Evolutionary conservation across 2,888 invertebrate genomes (phyloP).

Genomic region (Pyrgus malvae): DNA sequence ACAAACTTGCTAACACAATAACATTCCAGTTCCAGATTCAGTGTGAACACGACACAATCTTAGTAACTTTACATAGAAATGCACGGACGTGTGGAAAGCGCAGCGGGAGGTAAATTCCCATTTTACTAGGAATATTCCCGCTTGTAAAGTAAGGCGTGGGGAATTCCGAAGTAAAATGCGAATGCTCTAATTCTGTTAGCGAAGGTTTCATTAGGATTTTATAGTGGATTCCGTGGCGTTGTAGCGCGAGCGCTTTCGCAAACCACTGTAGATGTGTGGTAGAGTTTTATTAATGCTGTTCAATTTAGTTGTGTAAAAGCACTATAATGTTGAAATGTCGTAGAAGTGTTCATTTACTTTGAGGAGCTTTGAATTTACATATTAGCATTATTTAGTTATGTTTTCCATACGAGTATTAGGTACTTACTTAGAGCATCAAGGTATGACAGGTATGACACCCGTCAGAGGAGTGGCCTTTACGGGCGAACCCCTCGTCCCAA

Average conservation of each 20-base stretch:
- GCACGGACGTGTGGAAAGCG: constrained; percentile 19
- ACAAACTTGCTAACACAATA: background rate
- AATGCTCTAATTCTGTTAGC: constrained; percentile 21
- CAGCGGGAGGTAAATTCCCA: constrained; percentile 17
- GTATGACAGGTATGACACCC: too few relatives aligned
- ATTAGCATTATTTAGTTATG: too few relatives aligned
- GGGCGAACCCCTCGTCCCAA: too few relatives aligned
- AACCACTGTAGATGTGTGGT: background rate
- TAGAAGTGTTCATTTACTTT: too few relatives aligned
- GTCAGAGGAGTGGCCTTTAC: too few relatives aligned
- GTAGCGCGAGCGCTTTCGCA: background rate
- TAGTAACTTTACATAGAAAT: constrained; percentile 23
- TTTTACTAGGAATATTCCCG: constrained; percentile 22
- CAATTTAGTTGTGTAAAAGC: background rate
- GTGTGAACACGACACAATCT: constrained; percentile 1
- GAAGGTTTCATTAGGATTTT: constrained; percentile 26
- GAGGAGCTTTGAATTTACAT: too few relatives aligned
- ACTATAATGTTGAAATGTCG: too few relatives aligned
- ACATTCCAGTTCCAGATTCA: background rate
- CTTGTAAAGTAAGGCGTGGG: constrained; percentile 15
- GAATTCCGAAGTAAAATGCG: constrained; percentile 21
- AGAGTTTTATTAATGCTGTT: background rate
- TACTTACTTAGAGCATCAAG: too few relatives aligned
- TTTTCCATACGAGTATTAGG: too few relatives aligned
- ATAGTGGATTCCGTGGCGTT: constrained; percentile 18